Conservation (phyloP, 2,888 invertebrate species). For the Mythimna loreyi region DNA sequence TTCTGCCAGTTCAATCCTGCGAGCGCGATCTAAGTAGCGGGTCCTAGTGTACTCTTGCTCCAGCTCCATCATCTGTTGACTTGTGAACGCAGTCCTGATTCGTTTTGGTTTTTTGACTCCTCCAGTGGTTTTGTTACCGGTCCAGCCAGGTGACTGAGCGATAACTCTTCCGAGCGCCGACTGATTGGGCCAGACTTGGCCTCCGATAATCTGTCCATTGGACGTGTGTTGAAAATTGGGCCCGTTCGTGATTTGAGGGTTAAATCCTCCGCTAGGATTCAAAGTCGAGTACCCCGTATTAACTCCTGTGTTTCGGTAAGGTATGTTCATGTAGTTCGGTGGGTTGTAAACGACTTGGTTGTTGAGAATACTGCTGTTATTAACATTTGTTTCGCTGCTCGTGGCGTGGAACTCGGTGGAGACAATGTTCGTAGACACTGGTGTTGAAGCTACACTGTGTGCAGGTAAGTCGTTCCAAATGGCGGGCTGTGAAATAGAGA, state of each 20-base stretch:
- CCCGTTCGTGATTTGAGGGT: conserved; percentile 36
- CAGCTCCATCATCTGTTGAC: conserved; percentile 93
- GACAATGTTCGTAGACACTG: conserved; percentile 43
- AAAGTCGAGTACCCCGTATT: conserved; percentile 29
- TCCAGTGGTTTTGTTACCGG: conserved; percentile 60
- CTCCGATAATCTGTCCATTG: conserved; percentile 52
- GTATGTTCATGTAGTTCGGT: conserved; percentile 54
- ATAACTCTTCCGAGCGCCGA: conserved; percentile 47
- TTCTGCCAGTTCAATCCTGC: conserved; percentile 92
- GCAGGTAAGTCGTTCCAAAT: too few relatives aligned
- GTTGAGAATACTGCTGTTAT: background rate
- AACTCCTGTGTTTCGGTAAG: conserved; percentile 27
- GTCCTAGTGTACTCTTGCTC: conserved; percentile 94
- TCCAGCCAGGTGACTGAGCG: conserved; percentile 59
- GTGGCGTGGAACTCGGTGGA: conserved; percentile 44
- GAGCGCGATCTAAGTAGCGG: conserved; percentile 93
- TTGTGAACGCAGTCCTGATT: conserved; percentile 95
- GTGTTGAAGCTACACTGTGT: conserved; percentile 33
- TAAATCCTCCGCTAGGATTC: conserved; percentile 23
- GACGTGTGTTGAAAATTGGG: conserved; percentile 44
- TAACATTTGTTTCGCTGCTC: conserved; percentile 41
- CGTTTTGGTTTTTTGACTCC: conserved; percentile 89
- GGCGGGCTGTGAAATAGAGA: too few relatives aligned
- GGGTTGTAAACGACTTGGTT: conserved; percentile 41
- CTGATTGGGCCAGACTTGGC: conserved; percentile 44